Conservation (phyloP, 2,797 vertebrate species). For the Molothrus ater region DNA sequence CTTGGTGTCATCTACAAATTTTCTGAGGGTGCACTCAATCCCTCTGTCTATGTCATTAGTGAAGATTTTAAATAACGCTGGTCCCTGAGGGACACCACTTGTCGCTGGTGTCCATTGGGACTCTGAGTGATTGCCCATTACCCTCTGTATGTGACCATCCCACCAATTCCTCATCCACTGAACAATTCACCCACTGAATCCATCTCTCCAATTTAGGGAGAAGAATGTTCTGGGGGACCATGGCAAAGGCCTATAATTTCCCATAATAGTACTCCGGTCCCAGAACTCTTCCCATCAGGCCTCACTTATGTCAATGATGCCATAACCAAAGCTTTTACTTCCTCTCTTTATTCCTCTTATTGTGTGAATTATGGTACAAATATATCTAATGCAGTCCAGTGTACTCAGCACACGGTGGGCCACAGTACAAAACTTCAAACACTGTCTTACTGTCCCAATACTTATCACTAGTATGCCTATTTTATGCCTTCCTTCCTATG, state of each 20-base stretch:
- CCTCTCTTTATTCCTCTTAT: not conserved
- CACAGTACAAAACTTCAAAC: not conserved
- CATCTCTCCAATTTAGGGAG: not conserved
- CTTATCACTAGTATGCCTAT: not conserved
- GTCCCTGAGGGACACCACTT: not conserved
- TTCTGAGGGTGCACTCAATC: not conserved
- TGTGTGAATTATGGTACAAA: not conserved
- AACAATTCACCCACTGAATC: not conserved
- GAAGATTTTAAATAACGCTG: not conserved
- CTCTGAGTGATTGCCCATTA: not conserved
- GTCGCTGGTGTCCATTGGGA: not conserved
- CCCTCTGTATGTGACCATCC: fast-evolving
- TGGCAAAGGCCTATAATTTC: not conserved
- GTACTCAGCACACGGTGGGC: not conserved
- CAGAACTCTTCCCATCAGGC: not conserved
- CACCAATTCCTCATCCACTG: not conserved
- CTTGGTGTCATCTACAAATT: not conserved
- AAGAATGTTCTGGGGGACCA: not conserved
- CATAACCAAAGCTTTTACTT: not conserved
- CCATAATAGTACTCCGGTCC: not conserved
- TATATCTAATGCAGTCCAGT: not conserved
- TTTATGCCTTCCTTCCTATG: not conserved
- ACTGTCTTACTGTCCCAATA: not conserved
- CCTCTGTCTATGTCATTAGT: not conserved
- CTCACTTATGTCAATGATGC: not conserved